Base-by-base conservation (phyloP, 2,797 vertebrate genomes). In the Pangasius larnaudii region DNA sequence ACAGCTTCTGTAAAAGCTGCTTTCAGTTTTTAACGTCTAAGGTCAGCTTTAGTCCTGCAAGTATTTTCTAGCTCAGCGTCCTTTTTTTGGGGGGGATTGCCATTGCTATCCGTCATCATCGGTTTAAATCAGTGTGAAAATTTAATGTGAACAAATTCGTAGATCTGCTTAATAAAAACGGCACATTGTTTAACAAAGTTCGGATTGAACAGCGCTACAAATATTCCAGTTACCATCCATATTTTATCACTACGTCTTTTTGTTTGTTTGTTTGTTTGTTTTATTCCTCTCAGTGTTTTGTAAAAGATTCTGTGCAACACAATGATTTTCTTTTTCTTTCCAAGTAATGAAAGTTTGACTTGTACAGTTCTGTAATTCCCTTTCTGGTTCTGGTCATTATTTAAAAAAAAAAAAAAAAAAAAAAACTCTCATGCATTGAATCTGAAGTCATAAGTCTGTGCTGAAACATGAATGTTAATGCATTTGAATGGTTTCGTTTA, bases 381-480 rank as follows among this genome's bases (percentile, higher is more conserved):
- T 78, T 91, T 92, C 91, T 88, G 90, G 75, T 91, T 91, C 89
- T 89, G 89, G 90, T 87, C 83, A 89, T 46, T 90, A 88, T 94
- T 92, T 83, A 92, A 95, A 92, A 95, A 91, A 92, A 95, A 94
- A 93, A 58, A 36, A 33, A 93, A 94, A 94, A 95, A 93, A 94
- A 93, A 95, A 91, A 93, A 95, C 33, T 77, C 53, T 77, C 53
- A 53, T 71, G 92, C 93, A 91, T 93, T 84, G 88, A 95, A 94
- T 95, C 94, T 94, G 94, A 94, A 94, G 95, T 93, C 94, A 96
- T 95, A 94, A 93, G 94, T 95, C 94, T 96, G 95, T 96, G 95
- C 95, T 96, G 92, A 96, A 96, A 95, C 94, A 94, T 97, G 95
- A 97, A 96, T 96, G 96, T 96, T 95, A 94, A 96, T 96, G 94